Evolutionary conservation across 2,113 vertebrate genomes (phyloP).

Genomic region (Megaptera novaeangliae): DNA sequence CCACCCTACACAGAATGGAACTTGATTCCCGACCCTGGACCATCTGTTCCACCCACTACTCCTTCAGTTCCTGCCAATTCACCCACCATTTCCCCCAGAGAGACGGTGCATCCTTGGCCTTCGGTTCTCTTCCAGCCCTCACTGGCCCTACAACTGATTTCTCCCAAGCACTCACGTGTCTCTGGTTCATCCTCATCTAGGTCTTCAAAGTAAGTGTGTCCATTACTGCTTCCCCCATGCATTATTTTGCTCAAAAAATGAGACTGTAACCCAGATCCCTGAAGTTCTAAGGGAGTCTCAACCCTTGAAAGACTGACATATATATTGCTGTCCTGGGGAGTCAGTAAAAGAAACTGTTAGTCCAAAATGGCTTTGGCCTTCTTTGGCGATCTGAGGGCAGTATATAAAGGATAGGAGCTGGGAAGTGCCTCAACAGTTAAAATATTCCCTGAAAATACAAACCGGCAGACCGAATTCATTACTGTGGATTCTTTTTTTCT

Average conservation of each 20-base stretch:
- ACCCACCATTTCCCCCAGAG: not conserved
- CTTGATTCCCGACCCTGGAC: not conserved
- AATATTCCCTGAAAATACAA: conserved; percentile 67
- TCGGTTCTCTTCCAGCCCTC: not conserved
- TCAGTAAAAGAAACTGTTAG: conserved; percentile 41
- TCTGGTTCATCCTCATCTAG: not conserved
- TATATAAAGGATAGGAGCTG: conserved; percentile 18
- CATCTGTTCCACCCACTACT: not conserved
- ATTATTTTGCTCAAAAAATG: conserved; percentile 37
- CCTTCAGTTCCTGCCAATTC: not conserved
- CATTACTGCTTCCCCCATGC: not conserved
- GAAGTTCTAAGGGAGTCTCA: conserved; percentile 41
- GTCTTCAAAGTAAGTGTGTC: not conserved
- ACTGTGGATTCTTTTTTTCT: conserved; percentile 17
- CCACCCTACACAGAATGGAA: not conserved
- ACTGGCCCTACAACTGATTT: not conserved
- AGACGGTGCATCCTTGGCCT: not conserved
- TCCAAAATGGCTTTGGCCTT: not conserved
- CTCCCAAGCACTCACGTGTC: conserved; percentile 40
- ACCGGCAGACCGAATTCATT: conserved; percentile 62
- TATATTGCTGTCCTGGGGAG: not conserved
- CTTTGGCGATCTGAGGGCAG: not conserved
- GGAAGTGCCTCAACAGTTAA: conserved; percentile 56
- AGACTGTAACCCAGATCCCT: not conserved
- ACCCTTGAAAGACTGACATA: conserved; percentile 10